phyloP scores from a whole-genome alignment of 2,113 vertebrate genomes.

The Nibea coibor region DNA sequence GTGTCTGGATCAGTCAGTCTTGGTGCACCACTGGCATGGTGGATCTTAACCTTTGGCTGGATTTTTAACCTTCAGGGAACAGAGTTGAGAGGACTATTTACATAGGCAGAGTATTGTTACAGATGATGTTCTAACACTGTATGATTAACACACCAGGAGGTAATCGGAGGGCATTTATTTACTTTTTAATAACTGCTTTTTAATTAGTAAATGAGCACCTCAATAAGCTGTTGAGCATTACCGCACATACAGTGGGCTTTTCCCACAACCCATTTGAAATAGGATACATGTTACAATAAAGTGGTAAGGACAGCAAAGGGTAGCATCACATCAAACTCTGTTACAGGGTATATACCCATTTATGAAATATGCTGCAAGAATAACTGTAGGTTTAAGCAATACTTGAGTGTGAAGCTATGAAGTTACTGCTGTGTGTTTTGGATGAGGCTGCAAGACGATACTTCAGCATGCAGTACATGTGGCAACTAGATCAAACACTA shows the following conservation, averaged over 20 bases:
- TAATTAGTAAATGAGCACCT: slow-evolving; percentile 51
- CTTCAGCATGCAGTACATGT: slow-evolving; percentile 19
- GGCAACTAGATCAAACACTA: slow-evolving; percentile 57
- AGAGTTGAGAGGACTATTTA: slow-evolving; percentile 49
- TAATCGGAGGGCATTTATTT: slow-evolving; percentile 45
- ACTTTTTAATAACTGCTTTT: slow-evolving; percentile 49
- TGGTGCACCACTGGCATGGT: slow-evolving; percentile 18
- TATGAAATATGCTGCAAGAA: slow-evolving; percentile 52
- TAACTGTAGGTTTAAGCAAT: slow-evolving; percentile 54
- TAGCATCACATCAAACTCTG: slow-evolving; percentile 16
- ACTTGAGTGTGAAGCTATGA: slow-evolving; percentile 39
- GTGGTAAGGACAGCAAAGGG: slow-evolving; percentile 29
- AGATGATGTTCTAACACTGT: slow-evolving; percentile 70
- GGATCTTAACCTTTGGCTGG: slow-evolving; percentile 34
- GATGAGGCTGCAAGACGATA: slow-evolving; percentile 14
- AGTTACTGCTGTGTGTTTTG: slow-evolving; percentile 47
- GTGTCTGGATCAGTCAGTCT: slow-evolving; percentile 24
- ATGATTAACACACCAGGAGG: slow-evolving; percentile 55
- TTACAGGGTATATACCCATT: slow-evolving; percentile 42
- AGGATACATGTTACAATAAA: slow-evolving; percentile 55
- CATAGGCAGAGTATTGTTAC: slow-evolving; percentile 59
- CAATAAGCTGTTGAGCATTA: slow-evolving; percentile 51
- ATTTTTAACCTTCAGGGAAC: slow-evolving; percentile 54
- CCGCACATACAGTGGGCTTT: slow-evolving; percentile 43
- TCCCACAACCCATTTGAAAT: slow-evolving; percentile 11